These are phyloP conservation scores for Acronicta psi DNA, from an alignment of 2,888 invertebrate species.

Conservation along the genomic window DNA sequence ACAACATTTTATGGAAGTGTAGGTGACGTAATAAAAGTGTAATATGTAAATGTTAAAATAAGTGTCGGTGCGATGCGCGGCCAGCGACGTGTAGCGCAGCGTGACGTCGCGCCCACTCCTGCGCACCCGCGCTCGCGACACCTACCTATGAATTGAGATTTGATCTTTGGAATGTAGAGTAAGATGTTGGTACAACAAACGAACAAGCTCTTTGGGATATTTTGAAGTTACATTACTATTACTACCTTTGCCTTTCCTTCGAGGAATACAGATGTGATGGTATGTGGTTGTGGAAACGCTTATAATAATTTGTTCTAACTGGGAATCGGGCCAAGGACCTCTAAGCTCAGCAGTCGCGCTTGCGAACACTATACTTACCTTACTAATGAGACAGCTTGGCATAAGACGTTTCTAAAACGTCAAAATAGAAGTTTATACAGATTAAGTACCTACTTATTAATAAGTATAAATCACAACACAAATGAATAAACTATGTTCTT, in stretches of 20 bases:
- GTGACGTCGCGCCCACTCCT: slow-evolving; percentile 73
- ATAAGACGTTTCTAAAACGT: too few relatives aligned
- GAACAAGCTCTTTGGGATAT: background rate
- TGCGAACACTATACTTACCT: too few relatives aligned
- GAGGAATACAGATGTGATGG: too few relatives aligned
- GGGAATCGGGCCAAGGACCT: too few relatives aligned
- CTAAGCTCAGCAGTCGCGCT: too few relatives aligned
- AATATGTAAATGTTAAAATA: slow-evolving; percentile 49
- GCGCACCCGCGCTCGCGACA: slow-evolving; percentile 59
- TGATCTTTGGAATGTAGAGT: slow-evolving; percentile 39
- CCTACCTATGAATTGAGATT: slow-evolving; percentile 62
- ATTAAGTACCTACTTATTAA: slow-evolving; percentile 20
- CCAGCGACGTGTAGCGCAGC: slow-evolving; percentile 71
- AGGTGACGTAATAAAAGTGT: slow-evolving; percentile 49
- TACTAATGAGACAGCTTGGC: too few relatives aligned
- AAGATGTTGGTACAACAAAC: slow-evolving; percentile 17
- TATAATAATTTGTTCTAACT: too few relatives aligned
- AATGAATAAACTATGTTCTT: slow-evolving; percentile 23
- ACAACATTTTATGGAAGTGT: slow-evolving; percentile 37
- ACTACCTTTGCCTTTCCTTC: too few relatives aligned
- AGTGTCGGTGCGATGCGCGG: slow-evolving; percentile 34
- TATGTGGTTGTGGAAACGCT: too few relatives aligned
- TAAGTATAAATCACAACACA: slow-evolving; percentile 10
- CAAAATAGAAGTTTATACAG: background rate
- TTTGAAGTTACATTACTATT: background rate